Percentiles rank a stretch among this genome's conserved stretches.
Conservation (phyloP, 2,888 invertebrate species). For the Calameuta filiformis region DNA sequence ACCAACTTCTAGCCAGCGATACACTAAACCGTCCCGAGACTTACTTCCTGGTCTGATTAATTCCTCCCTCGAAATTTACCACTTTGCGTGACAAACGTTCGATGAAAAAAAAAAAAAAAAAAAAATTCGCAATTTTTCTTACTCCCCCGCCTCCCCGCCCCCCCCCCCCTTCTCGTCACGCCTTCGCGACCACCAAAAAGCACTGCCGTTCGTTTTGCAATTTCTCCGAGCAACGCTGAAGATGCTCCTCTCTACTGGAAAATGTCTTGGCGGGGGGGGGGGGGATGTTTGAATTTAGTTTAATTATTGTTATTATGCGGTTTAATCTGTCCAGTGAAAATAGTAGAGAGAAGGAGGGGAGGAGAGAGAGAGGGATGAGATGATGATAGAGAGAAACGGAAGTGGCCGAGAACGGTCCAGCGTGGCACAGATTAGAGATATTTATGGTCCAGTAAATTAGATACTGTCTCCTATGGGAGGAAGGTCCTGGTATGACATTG, state of each 20-base stretch:
- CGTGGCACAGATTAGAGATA: conserved; percentile 55
- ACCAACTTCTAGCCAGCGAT: conserved; percentile 38
- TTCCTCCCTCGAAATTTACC: no score
- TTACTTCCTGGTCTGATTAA: no score
- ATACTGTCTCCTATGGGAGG: conserved; percentile 41
- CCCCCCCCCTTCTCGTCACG: no score
- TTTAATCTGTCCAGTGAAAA: conserved; percentile 20
- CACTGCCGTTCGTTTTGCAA: no score
- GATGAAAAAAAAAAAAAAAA: no score
- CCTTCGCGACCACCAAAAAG: no score
- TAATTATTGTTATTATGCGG: background rate
- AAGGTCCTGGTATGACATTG: conserved; percentile 35
- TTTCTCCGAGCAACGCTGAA: no score
- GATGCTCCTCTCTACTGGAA: no score
- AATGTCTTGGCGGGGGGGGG: no score
- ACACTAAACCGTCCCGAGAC: conserved; percentile 18
- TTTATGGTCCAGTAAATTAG: conserved; percentile 60
- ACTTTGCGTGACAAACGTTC: no score
- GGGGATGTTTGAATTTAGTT: no score
- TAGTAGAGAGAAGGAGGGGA: conserved; percentile 33
- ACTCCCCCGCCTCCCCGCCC: rapidly evolving
- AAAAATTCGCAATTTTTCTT: no score
- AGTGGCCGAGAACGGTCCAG: conserved; percentile 28
- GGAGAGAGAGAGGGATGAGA: conserved; percentile 20
- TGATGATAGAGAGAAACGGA: conserved; percentile 11